Evolutionary conservation across 2,113 vertebrate species (phyloP).

Genomic region (Turdus rufiventris): DNA sequence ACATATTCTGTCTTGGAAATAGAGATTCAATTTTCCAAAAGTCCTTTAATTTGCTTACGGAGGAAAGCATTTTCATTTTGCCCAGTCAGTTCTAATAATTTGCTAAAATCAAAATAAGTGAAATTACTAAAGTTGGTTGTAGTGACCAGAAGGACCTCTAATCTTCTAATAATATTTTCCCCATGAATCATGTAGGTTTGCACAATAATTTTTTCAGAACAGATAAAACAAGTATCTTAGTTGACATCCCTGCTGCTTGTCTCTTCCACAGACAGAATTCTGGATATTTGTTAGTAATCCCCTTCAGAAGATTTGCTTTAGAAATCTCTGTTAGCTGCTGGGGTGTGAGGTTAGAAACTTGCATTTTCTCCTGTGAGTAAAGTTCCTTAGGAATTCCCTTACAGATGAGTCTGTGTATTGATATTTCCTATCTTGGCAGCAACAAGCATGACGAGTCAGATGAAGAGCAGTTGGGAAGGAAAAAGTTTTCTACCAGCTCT

Average conservation of each 20-base stretch:
- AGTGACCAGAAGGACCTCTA: neutral
- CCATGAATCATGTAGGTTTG: neutral
- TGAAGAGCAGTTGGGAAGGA: neutral
- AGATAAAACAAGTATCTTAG: neutral
- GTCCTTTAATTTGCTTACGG: conserved; percentile 15
- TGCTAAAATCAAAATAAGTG: neutral
- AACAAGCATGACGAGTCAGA: neutral
- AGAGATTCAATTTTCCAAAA: neutral
- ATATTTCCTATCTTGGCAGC: neutral
- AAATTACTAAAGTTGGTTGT: neutral
- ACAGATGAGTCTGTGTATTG: neutral
- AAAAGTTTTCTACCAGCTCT: neutral
- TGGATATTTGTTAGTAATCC: neutral
- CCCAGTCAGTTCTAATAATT: neutral
- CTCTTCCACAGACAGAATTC: neutral
- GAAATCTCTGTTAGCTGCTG: neutral
- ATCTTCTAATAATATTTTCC: neutral
- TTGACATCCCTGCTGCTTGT: neutral
- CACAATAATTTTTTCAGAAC: neutral
- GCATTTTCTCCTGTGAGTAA: neutral
- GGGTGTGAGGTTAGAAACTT: neutral
- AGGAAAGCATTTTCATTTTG: conserved; percentile 20
- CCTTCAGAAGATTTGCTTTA: neutral
- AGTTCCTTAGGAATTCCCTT: neutral
- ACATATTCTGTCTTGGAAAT: neutral